phyloP scores from a whole-genome alignment of 2,888 invertebrate species.

The Drosophila lutescens region DNA sequence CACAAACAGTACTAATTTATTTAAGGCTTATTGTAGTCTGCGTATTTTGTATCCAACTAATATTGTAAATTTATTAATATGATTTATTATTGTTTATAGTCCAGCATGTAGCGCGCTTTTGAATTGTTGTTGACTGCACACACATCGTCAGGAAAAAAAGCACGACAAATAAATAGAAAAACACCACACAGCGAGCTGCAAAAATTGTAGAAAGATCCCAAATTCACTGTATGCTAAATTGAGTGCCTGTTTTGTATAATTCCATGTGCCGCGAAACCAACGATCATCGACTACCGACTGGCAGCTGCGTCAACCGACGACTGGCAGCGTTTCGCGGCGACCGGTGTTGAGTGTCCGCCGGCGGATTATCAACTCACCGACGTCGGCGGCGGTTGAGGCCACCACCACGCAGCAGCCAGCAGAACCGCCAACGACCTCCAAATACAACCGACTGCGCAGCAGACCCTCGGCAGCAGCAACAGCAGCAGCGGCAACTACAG shows the following conservation, averaged over 20 bases:
- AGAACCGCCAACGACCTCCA: constrained; percentile 73
- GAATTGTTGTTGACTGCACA: constrained; percentile 50
- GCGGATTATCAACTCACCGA: constrained; percentile 75
- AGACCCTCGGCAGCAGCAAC: constrained; percentile 53
- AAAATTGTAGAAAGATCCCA: constrained; percentile 1
- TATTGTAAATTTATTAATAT: constrained; percentile 5
- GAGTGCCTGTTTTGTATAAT: constrained; percentile 17
- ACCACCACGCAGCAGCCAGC: constrained; percentile 55
- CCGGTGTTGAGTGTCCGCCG: constrained; percentile 82
- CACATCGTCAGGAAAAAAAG: constrained; percentile 39
- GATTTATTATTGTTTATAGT: constrained; percentile 15
- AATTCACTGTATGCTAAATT: constrained; percentile 7
- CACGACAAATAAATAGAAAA: constrained; percentile 15
- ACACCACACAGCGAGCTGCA: constrained; percentile 28
- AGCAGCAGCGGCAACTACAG: constrained; percentile 22
- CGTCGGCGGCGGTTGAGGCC: constrained; percentile 48
- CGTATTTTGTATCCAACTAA: neutral
- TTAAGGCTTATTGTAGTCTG: constrained; percentile 23
- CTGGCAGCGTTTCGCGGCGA: constrained; percentile 73
- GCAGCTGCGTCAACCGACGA: constrained; percentile 56
- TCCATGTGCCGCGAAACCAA: constrained; percentile 31
- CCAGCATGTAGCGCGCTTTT: constrained; percentile 45
- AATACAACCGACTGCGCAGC: constrained; percentile 71
- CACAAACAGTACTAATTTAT: constrained; percentile 22
- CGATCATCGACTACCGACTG: constrained; percentile 1